These are phyloP conservation scores for Cyclopterus lumpus DNA, from an alignment of 2,797 vertebrate species.

Conservation along the genomic window DNA sequence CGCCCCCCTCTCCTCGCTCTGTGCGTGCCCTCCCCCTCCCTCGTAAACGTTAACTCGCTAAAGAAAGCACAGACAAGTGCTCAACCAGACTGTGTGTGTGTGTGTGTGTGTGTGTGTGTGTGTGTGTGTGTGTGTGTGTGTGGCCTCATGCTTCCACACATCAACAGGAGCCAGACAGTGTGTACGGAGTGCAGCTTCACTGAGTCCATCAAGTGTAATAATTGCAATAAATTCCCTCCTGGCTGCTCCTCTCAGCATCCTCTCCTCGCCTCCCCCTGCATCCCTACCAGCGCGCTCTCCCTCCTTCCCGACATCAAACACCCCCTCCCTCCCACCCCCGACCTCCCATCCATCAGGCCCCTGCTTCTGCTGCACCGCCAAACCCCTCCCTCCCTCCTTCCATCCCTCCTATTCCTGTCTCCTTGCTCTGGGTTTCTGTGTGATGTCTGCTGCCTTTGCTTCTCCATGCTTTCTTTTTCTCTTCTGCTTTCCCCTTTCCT, in stretches of 20 bases:
- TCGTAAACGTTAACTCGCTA: conserved; percentile 60
- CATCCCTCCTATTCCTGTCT: conserved; percentile 37
- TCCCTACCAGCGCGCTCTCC: conserved; percentile 49
- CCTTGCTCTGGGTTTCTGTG: conserved; percentile 23
- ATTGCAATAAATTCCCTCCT: conserved; percentile 79
- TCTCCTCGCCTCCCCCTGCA: conserved; percentile 47
- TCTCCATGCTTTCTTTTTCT: not conserved
- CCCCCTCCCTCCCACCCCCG: conserved; percentile 34
- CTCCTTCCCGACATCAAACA: conserved; percentile 51
- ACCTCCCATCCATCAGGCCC: conserved; percentile 46
- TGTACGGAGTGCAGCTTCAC: conserved; percentile 74
- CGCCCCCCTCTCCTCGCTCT: not conserved
- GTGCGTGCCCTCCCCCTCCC: conserved; percentile 15
- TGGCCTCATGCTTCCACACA: conserved; percentile 36
- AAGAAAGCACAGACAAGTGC: conserved; percentile 60
- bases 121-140: not conserved
- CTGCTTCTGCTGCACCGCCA: conserved; percentile 28
- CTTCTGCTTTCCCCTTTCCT: not conserved
- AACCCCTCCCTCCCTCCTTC: conserved; percentile 20
- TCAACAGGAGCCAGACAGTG: conserved; percentile 3
- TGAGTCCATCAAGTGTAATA: conserved; percentile 82
- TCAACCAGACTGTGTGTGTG: conserved; percentile 38
- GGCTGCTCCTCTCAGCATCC: conserved; percentile 74
- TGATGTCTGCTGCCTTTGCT: conserved; percentile 29
- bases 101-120: not conserved